Evolutionary conservation across 1,140 invertebrate species (phyloP).

Genomic region (Trinorchestia longiramus): DNA sequence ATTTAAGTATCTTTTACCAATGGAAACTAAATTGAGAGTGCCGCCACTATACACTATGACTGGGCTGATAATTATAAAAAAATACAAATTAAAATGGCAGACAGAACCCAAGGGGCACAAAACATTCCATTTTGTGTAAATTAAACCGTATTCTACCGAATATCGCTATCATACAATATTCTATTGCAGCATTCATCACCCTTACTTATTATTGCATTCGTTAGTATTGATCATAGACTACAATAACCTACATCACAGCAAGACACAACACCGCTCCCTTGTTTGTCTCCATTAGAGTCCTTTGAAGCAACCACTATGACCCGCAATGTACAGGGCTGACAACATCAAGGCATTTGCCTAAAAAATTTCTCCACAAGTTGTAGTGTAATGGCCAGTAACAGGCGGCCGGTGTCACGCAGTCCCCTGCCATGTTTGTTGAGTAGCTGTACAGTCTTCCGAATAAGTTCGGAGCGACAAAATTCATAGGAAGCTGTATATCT

Average conservation of each 20-base stretch:
- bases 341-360: constrained; percentile 7
- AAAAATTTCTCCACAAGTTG: constrained; percentile 9
- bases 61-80: no score
- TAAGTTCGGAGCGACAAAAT: neutral
- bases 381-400: neutral
- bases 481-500: neutral
- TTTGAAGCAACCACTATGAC: neutral
- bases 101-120: no score
- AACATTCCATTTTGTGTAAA: no score
- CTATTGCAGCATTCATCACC: neutral
- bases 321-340: neutral
- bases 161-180: no score
- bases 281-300: constrained; percentile 6
- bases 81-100: no score
- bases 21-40: no score
- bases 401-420: neutral
- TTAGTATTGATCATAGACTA: neutral
- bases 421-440: neutral
- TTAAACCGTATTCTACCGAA: no score
- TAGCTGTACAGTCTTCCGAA: neutral
- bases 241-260: neutral
- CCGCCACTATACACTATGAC: no score
- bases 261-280: neutral
- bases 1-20: no score
- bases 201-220: neutral